Percentiles rank a stretch among this genome's conserved stretches.
These are phyloP conservation scores for Serinus canaria DNA, from an alignment of 2,113 vertebrate genomes.

Conservation along the genomic window DNA sequence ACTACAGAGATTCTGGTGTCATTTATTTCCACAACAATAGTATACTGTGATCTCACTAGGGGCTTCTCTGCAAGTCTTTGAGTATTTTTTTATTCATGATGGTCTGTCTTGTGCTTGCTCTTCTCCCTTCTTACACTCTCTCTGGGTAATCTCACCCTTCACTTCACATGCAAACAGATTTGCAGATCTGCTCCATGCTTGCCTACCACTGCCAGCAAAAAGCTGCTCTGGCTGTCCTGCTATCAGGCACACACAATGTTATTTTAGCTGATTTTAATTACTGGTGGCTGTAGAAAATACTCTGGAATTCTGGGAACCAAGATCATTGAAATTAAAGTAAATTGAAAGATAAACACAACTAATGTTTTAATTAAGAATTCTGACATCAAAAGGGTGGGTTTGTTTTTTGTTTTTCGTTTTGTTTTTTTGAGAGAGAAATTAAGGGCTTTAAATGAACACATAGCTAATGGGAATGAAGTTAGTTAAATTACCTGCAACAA, in stretches of 20 bases:
- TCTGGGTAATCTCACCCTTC: neutral
- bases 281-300: neutral
- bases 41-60: neutral
- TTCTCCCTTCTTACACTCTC: neutral
- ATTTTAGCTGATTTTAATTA: conserved; percentile 21
- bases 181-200: neutral
- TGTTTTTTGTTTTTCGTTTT: no score
- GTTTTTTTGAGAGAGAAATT: neutral
- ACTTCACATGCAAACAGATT: neutral
- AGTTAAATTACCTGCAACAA: neutral
- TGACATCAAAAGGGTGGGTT: neutral
- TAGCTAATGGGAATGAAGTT: neutral
- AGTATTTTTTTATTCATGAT: neutral
- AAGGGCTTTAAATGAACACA: neutral
- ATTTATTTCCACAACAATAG: neutral
- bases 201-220: neutral
- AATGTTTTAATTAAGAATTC: neutral
- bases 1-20: neutral
- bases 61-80: neutral
- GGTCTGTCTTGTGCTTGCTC: neutral
- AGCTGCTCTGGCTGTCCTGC: neutral
- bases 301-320: neutral
- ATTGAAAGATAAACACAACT: neutral
- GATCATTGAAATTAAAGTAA: neutral
- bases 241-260: neutral